Conservation (phyloP, 2,888 invertebrate species). For the Tholera decimalis region DNA sequence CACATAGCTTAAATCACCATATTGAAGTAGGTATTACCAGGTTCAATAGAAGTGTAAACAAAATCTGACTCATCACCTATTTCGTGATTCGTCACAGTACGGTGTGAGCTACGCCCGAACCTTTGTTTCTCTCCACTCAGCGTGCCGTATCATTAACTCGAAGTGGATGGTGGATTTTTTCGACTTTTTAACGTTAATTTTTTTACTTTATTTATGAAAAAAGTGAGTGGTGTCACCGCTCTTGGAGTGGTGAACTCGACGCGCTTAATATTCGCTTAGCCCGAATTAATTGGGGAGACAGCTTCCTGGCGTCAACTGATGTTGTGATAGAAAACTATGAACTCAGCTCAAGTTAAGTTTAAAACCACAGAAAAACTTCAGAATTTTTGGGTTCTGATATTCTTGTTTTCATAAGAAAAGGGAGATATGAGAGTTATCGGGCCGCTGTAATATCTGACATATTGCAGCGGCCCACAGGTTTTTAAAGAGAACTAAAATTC, state of each 20-base stretch:
- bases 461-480: no score
- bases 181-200: constrained; percentile 88
- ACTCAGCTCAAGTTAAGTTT: no score
- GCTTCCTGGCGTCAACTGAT: constrained; percentile 16
- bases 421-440: no score
- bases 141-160: constrained; percentile 91
- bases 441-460: no score
- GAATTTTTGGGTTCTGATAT: no score
- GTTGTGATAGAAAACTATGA: not conserved
- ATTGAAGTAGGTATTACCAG: not conserved
- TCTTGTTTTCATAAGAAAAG: no score
- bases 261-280: constrained; percentile 78
- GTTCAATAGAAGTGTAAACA: not conserved
- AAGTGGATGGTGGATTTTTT: constrained; percentile 88
- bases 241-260: constrained; percentile 77
- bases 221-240: constrained; percentile 85
- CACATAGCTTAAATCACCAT: no score
- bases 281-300: constrained; percentile 77
- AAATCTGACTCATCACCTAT: constrained; percentile 4
- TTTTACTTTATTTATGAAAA: constrained; percentile 87
- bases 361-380: no score
- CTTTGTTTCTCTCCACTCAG: constrained; percentile 90
- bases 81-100: constrained; percentile 59
- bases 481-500: no score
- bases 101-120: constrained; percentile 80